phyloP scores from a whole-genome alignment of 2,888 invertebrate species.

The Eupithecia vulgata region DNA sequence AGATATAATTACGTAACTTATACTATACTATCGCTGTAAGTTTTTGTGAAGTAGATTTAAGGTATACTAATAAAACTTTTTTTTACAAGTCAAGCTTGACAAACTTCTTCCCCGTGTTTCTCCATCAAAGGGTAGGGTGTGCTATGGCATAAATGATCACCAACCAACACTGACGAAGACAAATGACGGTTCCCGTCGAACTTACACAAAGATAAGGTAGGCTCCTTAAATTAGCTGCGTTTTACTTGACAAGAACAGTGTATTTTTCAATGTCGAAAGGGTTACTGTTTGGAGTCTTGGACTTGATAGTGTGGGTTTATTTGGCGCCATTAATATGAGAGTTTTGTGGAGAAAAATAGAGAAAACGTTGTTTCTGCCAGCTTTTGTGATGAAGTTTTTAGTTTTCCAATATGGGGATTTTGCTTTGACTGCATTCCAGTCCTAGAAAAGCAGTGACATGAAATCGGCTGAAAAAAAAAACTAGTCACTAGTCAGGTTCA shows the following conservation, averaged over 20 bases:
- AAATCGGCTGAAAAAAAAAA: too few relatives aligned
- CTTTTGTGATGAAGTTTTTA: background rate
- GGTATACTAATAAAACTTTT: too few relatives aligned
- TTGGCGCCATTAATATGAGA: background rate
- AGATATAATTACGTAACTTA: too few relatives aligned
- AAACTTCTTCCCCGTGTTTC: constrained; percentile 50
- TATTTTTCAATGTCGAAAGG: constrained; percentile 76
- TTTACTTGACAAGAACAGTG: constrained; percentile 70
- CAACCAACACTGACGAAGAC: constrained; percentile 83
- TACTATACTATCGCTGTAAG: too few relatives aligned
- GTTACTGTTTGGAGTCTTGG: constrained; percentile 47
- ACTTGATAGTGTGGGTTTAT: constrained; percentile 1
- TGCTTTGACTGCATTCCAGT: too few relatives aligned
- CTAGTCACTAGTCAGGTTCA: too few relatives aligned
- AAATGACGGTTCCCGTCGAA: constrained; percentile 82
- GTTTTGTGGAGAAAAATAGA: background rate
- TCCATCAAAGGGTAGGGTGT: constrained; percentile 80
- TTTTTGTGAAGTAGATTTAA: too few relatives aligned
- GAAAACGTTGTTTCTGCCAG: background rate
- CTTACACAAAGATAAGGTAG: constrained; percentile 82
- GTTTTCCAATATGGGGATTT: too few relatives aligned
- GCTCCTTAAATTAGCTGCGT: constrained; percentile 82
- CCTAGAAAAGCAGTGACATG: too few relatives aligned
- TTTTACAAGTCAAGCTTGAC: constrained; percentile 13
- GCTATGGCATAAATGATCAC: constrained; percentile 85